phyloP scores from a whole-genome alignment of 2,888 invertebrate species.

The Rotaria macrura region DNA sequence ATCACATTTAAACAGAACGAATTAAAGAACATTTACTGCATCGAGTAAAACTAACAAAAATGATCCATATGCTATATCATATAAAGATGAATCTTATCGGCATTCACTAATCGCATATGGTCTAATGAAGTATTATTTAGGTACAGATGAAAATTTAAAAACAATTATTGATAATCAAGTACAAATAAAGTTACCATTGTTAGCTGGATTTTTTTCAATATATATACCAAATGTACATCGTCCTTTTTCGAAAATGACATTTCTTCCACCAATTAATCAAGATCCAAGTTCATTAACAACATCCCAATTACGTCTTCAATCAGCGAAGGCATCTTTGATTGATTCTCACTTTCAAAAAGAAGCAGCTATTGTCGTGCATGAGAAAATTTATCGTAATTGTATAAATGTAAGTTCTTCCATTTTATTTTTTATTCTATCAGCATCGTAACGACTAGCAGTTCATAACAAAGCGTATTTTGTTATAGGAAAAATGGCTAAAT shows the following conservation, averaged over 20 bases:
- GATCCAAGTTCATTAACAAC: not conserved
- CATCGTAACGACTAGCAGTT: no score
- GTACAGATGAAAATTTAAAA: not conserved
- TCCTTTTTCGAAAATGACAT: not conserved
- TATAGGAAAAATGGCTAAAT: not conserved
- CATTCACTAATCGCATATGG: not conserved
- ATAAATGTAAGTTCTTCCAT: not conserved
- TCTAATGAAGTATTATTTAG: not conserved
- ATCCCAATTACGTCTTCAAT: not conserved
- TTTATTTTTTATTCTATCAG: not conserved
- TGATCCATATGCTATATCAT: no score
- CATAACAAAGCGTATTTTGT: no score
- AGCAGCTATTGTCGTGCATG: not conserved
- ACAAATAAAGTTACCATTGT: not conserved
- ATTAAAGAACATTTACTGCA: not conserved
- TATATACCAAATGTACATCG: not conserved
- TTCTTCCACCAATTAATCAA: not conserved
- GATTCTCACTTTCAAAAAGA: not conserved
- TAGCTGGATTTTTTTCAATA: not conserved
- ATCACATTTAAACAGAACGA: not conserved
- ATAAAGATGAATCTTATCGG: not conserved
- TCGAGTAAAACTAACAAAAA: no score
- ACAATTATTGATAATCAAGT: not conserved
- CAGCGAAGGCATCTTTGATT: not conserved
- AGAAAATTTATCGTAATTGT: not conserved